These are phyloP conservation scores for Idris sp. DNA, from an alignment of 1,140 invertebrate genomes.

Conservation along the genomic window DNA sequence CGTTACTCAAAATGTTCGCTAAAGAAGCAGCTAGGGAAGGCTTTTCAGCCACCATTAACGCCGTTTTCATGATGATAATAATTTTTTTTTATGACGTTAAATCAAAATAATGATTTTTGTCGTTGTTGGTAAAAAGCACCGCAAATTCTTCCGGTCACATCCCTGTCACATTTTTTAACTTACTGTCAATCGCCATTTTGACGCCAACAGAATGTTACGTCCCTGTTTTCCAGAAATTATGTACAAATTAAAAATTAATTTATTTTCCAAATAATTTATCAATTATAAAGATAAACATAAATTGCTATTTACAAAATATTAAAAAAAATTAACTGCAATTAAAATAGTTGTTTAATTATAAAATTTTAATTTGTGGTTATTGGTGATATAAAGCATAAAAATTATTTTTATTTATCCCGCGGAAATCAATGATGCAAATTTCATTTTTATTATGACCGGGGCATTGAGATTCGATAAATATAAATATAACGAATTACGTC, in stretches of 20 bases:
- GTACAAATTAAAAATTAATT: too few species aligned
- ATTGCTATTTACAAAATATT: too few species aligned
- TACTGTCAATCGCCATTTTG: slow-evolving; percentile 23
- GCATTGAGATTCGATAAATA: neutral
- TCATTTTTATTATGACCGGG: neutral
- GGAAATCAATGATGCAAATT: too few species aligned
- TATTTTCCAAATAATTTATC: too few species aligned
- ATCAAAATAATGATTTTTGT: slow-evolving; percentile 19
- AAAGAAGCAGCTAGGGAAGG: slow-evolving; percentile 97
- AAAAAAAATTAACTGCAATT: too few species aligned
- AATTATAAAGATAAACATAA: too few species aligned
- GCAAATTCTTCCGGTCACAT: slow-evolving; percentile 15
- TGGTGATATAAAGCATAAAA: too few species aligned
- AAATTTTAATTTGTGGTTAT: too few species aligned
- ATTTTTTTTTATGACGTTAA: slow-evolving; percentile 6
- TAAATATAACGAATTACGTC: neutral
- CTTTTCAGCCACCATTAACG: slow-evolving; percentile 99
- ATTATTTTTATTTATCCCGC: too few species aligned
- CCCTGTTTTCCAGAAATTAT: too few species aligned
- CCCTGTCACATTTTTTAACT: slow-evolving; percentile 17
- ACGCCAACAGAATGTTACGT: slow-evolving; percentile 18
- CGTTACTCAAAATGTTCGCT: slow-evolving; percentile 95
- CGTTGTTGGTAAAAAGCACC: too few species aligned
- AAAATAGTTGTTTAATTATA: too few species aligned
- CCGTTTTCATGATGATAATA: slow-evolving; percentile 86